These are phyloP conservation scores for Drosophila tristis DNA, from an alignment of 1,140 invertebrate genomes.

Conservation along the genomic window DNA sequence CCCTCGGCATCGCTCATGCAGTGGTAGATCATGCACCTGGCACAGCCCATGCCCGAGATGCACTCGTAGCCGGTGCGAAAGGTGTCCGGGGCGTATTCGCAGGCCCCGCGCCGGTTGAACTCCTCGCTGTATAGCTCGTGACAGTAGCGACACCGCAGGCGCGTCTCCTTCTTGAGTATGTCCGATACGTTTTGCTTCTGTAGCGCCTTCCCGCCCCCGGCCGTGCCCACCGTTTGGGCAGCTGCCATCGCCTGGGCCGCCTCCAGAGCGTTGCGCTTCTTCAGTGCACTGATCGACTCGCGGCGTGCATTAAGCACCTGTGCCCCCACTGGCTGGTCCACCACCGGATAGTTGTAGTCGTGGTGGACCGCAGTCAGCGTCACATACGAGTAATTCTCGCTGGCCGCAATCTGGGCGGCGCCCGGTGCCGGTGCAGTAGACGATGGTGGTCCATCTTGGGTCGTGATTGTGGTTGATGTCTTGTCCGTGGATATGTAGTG, in stretches of 20 bases:
- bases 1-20: constrained; percentile 94
- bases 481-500: constrained; percentile 84
- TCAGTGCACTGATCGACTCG: constrained; percentile 87
- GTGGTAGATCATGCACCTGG: constrained; percentile 95
- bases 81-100: constrained; percentile 95
- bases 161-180: constrained; percentile 75
- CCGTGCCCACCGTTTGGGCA: constrained; percentile 52
- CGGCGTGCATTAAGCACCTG: constrained; percentile 84
- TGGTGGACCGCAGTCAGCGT: constrained; percentile 91
- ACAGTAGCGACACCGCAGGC: constrained; percentile 85
- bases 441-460: constrained; percentile 42
- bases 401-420: constrained; percentile 72
- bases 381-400: constrained; percentile 93
- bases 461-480: constrained; percentile 62
- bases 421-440: constrained; percentile 47
- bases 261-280: constrained; percentile 85
- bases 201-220: constrained; percentile 44
- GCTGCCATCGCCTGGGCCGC: constrained; percentile 70
- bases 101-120: constrained; percentile 92
- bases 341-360: constrained; percentile 92
- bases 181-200: constrained; percentile 75
- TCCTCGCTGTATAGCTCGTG: constrained; percentile 91
- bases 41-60: constrained; percentile 93
- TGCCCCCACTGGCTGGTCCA: constrained; percentile 87
- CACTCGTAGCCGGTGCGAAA: constrained; percentile 91